These are phyloP conservation scores for Meloidogyne exigua DNA, from an alignment of 1,140 invertebrate genomes.

Conservation along the genomic window DNA sequence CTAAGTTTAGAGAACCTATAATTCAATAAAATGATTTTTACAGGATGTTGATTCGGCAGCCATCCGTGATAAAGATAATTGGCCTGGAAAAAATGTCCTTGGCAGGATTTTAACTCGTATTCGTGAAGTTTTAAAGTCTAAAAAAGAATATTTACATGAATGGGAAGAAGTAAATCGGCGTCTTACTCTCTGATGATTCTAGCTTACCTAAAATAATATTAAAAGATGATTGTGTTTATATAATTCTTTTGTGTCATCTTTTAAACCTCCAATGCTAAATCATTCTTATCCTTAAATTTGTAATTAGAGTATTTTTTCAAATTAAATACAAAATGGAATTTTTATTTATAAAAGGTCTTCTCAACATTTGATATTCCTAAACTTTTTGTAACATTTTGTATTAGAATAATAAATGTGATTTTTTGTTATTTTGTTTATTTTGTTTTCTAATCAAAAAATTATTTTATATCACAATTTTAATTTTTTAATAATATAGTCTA, in stretches of 20 bases:
- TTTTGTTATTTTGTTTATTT: not conserved
- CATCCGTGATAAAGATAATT: conserved; percentile 20
- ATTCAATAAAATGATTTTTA: not conserved
- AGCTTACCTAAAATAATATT: not conserved
- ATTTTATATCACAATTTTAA: not conserved
- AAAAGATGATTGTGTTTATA: not conserved
- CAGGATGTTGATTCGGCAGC: conserved; percentile 21
- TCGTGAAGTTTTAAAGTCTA: conserved; percentile 24
- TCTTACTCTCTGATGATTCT: conserved; percentile 1
- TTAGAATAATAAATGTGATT: not conserved
- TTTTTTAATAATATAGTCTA: too few species aligned
- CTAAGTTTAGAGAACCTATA: not conserved
- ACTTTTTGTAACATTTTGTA: not conserved
- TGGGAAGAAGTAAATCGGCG: conserved; percentile 7
- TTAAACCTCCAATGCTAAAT: not conserved
- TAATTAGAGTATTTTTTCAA: not conserved
- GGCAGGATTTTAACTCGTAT: conserved; percentile 29
- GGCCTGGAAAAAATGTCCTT: conserved; percentile 30
- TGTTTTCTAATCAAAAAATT: not conserved
- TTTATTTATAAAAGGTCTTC: not conserved
- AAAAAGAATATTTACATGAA: conserved; percentile 22
- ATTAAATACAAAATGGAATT: not conserved
- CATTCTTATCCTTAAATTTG: not conserved
- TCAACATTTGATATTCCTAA: not conserved
- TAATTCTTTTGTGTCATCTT: not conserved